Base-by-base conservation (phyloP, 2,113 vertebrate genomes). In the Alligator sinensis region DNA sequence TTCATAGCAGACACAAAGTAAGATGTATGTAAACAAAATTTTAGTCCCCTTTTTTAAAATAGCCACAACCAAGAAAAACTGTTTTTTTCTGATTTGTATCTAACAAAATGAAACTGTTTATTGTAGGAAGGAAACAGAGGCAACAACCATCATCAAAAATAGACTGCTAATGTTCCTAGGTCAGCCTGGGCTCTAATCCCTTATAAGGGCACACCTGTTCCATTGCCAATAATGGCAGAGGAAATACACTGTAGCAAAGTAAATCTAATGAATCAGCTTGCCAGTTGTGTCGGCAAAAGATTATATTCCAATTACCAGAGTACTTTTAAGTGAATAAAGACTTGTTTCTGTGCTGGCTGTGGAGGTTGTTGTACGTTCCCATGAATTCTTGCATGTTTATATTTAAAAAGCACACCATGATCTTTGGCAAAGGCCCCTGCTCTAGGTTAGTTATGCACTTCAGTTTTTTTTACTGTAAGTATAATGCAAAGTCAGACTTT, bases 361-460 rank as follows among this genome's bases (percentile, higher is more conserved):
- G 98, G 98, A 98, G 98, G 98, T 97, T 98, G 97, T 78, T 47
- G 57, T 93, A 4, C 97, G 97, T 98, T 98, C 98, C 97, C 95
- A 95, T 96, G 96, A 97, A 96, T 91, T 94, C 91, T 89, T 84
- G 64, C 87, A 96, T 95, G 97, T 98, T 98, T 97, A 97, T 98
- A 97, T 97, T 96, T 80, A 96, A 97, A 98, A 98, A 98, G 98
- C 97, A 98, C 98, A 98, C 77, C 68, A 30, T 92, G 98, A 98
- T 97, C 98, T 98, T 97, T 98, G 98, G 98, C 98, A 97, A 95
- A 95, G 92, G 61, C 82, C 19, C 87, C 91, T 47, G 61, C 93
- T 92, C 86, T 90, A 63, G 93, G 92, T 95, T 91, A 94, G 78
- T 76, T 90, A 82, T 87, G 89, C 87, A 95, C 96, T 92, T 85